These are phyloP conservation scores for Camponotus pennsylvanicus DNA, from an alignment of 1,140 invertebrate genomes.

Conservation along the genomic window DNA sequence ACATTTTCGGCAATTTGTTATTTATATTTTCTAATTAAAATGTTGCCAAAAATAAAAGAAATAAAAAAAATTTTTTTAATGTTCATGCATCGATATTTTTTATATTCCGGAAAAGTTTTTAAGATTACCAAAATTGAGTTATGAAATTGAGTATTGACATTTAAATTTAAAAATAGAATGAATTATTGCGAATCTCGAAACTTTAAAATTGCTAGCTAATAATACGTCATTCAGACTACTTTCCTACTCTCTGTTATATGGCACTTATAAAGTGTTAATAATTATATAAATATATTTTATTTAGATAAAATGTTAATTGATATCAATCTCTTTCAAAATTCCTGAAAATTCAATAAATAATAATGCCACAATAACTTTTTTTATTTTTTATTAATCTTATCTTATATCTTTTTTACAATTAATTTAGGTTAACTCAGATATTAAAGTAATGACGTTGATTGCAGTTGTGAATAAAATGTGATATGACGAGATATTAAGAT, in stretches of 20 bases:
- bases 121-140: background rate
- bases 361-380: background rate
- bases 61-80: background rate
- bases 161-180: too few species aligned
- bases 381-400: background rate
- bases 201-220: background rate
- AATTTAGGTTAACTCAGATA: background rate
- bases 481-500: background rate
- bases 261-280: background rate
- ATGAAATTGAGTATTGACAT: background rate
- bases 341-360: background rate
- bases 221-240: slow-evolving; percentile 14
- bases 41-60: background rate
- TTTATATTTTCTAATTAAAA: background rate
- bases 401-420: background rate
- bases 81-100: background rate
- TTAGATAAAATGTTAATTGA: background rate
- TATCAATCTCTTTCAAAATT: background rate
- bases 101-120: background rate
- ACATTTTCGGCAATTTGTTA: background rate
- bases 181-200: background rate
- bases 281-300: background rate
- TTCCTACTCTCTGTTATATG: background rate
- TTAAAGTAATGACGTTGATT: background rate
- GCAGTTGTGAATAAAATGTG: background rate